A percentile compares a stretch with the other conserved stretches of the same genome.
phyloP scores from a whole-genome alignment of 1,140 invertebrate genomes.

The Bactericera cockerelli region DNA sequence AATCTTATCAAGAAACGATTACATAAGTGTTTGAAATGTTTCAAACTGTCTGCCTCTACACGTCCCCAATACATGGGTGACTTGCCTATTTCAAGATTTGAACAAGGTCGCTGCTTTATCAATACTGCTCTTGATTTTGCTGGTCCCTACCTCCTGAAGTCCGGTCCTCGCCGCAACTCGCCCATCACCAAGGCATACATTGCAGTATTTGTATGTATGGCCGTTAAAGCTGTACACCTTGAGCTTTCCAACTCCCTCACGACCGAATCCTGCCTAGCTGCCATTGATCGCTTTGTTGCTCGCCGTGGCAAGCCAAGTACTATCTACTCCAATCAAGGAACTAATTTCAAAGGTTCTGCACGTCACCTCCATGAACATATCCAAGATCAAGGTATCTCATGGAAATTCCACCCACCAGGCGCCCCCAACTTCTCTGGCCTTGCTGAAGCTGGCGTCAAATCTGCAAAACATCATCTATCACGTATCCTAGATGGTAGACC shows the following conservation, averaged over 20 bases:
- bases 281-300: conserved; percentile 28
- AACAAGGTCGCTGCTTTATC: conserved; percentile 22
- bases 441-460: too few species aligned
- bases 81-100: conserved; percentile 15
- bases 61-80: not conserved
- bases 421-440: too few species aligned
- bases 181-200: conserved; percentile 28
- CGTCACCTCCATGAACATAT: conserved; percentile 19
- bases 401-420: too few species aligned
- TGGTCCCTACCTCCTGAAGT: conserved; percentile 29
- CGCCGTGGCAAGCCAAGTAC: conserved; percentile 25
- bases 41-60: not conserved
- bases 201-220: conserved; percentile 31
- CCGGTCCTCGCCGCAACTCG: conserved; percentile 17
- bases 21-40: not conserved
- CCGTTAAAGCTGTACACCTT: conserved; percentile 30
- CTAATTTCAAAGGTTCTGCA: conserved; percentile 27
- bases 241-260: conserved; percentile 28
- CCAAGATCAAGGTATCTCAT: not conserved
- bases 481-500: too few species aligned
- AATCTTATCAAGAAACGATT: conserved; percentile 18
- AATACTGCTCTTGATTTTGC: conserved; percentile 28
- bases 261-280: conserved; percentile 28
- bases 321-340: conserved; percentile 28
- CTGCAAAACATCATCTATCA: conserved; percentile 25